phyloP scores from a whole-genome alignment of 2,797 vertebrate species.

The Darevskia nairensis region DNA sequence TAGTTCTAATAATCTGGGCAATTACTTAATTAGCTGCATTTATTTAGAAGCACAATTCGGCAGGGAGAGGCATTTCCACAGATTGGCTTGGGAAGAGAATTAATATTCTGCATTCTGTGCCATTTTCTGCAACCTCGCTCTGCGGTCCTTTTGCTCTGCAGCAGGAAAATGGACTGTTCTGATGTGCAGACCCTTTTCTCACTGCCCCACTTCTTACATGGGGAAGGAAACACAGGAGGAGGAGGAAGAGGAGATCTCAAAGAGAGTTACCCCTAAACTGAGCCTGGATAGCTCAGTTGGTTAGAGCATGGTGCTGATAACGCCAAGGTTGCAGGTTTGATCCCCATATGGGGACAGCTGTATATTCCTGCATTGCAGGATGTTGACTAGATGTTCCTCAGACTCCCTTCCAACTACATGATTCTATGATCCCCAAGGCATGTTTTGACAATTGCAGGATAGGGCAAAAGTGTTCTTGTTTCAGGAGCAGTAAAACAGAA shows the following conservation, averaged over 20 bases:
- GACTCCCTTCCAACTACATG: no score
- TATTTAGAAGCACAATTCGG: slow-evolving; percentile 65
- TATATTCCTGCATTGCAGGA: no score
- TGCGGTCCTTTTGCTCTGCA: slow-evolving; percentile 41
- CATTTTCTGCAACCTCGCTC: slow-evolving; percentile 45
- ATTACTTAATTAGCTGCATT: slow-evolving; percentile 76
- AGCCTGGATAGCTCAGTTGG: neutral
- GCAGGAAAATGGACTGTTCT: neutral
- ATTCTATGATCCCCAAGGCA: no score
- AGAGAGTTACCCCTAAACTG: neutral
- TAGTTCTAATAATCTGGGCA: slow-evolving; percentile 67
- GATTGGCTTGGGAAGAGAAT: no score
- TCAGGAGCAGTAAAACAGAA: no score
- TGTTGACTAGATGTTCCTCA: no score
- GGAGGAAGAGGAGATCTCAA: no score
- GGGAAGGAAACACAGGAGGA: neutral
- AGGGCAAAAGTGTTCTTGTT: no score
- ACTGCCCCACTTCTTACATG: neutral
- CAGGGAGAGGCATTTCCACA: slow-evolving; percentile 51
- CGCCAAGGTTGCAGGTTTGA: no score
- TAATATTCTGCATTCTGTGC: slow-evolving; percentile 30
- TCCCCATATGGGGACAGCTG: no score
- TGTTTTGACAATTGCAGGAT: no score
- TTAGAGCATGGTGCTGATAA: no score
- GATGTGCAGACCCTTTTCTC: neutral